Percentiles rank a stretch among this genome's conserved stretches.
These are phyloP conservation scores for Threskiornis aethiopicus DNA, from an alignment of 2,797 vertebrate genomes.

Conservation along the genomic window DNA sequence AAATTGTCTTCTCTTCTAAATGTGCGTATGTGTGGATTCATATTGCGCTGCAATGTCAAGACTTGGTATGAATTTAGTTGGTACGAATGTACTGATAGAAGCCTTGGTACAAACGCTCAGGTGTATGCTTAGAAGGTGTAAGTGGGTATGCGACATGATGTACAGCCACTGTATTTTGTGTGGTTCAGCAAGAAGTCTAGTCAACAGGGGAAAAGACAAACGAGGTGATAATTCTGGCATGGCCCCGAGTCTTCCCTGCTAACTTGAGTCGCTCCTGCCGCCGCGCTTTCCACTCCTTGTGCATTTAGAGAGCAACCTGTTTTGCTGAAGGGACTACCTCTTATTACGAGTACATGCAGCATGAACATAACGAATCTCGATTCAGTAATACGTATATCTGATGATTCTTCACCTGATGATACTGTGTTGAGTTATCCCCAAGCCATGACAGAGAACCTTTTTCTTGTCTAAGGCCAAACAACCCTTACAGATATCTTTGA, in stretches of 20 bases:
- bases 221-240: neutral
- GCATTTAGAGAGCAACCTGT: no score
- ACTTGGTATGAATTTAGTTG: rapidly evolving
- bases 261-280: neutral
- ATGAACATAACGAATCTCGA: neutral
- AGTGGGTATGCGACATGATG: rapidly evolving
- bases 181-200: neutral
- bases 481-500: neutral
- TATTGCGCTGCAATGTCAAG: neutral
- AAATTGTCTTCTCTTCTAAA: neutral
- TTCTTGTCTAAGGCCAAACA: neutral
- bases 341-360: rapidly evolving
- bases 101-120: neutral
- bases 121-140: neutral
- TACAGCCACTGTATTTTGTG: neutral
- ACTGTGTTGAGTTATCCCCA: neutral
- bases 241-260: neutral
- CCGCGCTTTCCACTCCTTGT: neutral
- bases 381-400: neutral
- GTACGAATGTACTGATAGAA: rapidly evolving
- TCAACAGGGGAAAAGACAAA: neutral
- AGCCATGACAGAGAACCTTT: neutral
- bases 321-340: neutral
- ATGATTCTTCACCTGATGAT: neutral
- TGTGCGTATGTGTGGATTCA: neutral